Base-by-base conservation (phyloP, 2,888 invertebrate genomes). In the Lacanobia wlatinum region DNA sequence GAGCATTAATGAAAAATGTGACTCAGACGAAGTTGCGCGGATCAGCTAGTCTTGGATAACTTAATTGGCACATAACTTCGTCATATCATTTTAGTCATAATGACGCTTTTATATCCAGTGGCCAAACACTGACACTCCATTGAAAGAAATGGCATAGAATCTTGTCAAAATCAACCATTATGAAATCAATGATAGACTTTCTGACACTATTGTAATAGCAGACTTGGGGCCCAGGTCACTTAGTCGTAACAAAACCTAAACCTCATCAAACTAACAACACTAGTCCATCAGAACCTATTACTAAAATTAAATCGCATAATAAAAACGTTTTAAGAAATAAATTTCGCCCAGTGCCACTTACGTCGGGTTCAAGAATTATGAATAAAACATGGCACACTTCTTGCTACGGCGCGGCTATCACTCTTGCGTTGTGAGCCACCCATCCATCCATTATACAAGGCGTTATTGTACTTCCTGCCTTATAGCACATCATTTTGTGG, bases 301-400 rank as follows among this genome's bases (percentile, higher is more conserved):
- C 79, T 82, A 66, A 85, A 87, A 86, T 87, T 82, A 87, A 91
- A 90, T 84, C 80, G 87, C 84, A 79, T 87, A 88, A 73, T 75
- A 88, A 87, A 89, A 91, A 87, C 87, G 88, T 90, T 92, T 91
- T 88, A 91, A 89, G 89, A 85, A 89, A 90, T 88, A 89, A 89
- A 83, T 86, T 86, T 77, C 76, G 74, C 72, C 76, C 71, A 80
- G 79, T 77, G 76, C 75, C 80, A 82, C 85, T 85, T 76, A 72
- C 69, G 56, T 14, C 50, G 8, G 81, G 76, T 80, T 84, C 76
- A 73, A 73, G 84, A 84, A 84, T 83, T 87, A 90, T 91, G 91
- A 91, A 91, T 91, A 90, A 91, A 88, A 91, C 91, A 91, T 91
- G 66, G 55, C 67, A 53, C 73, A 82, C 78, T 86, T 80, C 85